Evolutionary conservation across 2,113 vertebrate genomes (phyloP), one percentile per base, ranked within the genome.

Genomic region (Pagrus major): DNA sequence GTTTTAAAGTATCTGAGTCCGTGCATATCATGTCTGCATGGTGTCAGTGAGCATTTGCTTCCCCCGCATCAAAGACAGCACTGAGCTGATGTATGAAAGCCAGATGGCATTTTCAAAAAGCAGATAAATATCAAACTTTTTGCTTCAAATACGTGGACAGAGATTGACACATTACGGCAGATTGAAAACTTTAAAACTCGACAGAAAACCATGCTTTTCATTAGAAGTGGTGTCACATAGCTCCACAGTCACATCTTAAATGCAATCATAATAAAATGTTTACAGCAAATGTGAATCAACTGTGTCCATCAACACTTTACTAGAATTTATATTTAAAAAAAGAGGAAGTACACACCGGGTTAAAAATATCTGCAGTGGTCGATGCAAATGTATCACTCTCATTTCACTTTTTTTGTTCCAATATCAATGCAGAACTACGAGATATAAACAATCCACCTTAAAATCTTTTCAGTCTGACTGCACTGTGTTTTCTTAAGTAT

Each of bases 391-490:
- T 65, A 85, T 70, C 79, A 75, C 60, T 92, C 75, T 93, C 93
- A 90, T 93, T 94, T 95, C 94, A 90, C 90, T 90, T 94, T 92
- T 84, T 91, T 67, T 80, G 81, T 80, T 78, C 60, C 39, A 89
- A 83, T 87, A 83, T 88, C 66, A 58, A 73, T 9, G 44, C 49
- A 78, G 70, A 70, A 80, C 71, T 55, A 18, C 18, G 58, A 66
- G 11, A 83, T 33, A 23, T 23, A 61, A 73, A 59, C 41, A 60
- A 81, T 46, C 2, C 1, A 41, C 44, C 11, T 46, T 20, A 5
- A 31, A 27, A 14, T 10, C 1, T 20, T 21, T 61, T 41, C 3
- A 12, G 10, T 11, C 0, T 4, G 4, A 6, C 6, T 58, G 33
- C 10, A 6, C 21, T 44, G 16, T 6, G 49, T 29, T 25, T 37